Evolutionary conservation across 2,888 invertebrate genomes (phyloP).

Genomic region (Agrypnus murinus): DNA sequence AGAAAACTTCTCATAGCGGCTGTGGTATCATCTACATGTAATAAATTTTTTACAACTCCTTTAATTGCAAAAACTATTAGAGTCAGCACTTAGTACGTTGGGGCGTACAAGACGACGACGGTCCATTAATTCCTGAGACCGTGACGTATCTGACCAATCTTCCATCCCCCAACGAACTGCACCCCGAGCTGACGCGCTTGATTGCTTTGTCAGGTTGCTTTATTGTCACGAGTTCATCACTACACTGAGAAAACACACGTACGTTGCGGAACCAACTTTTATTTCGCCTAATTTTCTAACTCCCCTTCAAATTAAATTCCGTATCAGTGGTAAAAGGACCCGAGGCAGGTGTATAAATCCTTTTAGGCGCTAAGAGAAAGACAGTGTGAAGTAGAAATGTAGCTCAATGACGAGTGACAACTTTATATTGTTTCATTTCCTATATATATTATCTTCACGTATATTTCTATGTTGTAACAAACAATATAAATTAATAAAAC

Average conservation of each 20-base stretch:
- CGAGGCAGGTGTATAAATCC: too few relatives aligned
- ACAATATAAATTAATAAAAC: too few relatives aligned
- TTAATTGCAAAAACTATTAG: slow-evolving; percentile 52
- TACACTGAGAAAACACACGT: slow-evolving; percentile 57
- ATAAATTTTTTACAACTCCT: slow-evolving; percentile 48
- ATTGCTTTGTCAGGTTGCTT: slow-evolving; percentile 70
- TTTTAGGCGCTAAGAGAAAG: too few relatives aligned
- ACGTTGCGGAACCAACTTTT: slow-evolving; percentile 6
- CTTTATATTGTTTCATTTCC: too few relatives aligned
- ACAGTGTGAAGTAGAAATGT: too few relatives aligned
- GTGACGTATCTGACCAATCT: slow-evolving; percentile 71
- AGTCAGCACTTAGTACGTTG: slow-evolving; percentile 49
- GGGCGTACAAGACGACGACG: slow-evolving; percentile 51
- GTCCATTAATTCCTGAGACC: slow-evolving; percentile 53
- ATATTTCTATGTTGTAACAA: too few relatives aligned
- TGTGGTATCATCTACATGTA: slow-evolving; percentile 15
- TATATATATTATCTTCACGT: too few relatives aligned
- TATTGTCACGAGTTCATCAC: slow-evolving; percentile 68
- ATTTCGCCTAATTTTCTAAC: slow-evolving; percentile 8
- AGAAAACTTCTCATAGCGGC: too few relatives aligned
- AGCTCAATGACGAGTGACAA: too few relatives aligned
- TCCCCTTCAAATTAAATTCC: background rate
- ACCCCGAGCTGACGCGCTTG: slow-evolving; percentile 65
- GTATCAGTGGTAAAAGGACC: too few relatives aligned
- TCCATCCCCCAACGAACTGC: slow-evolving; percentile 56